These are phyloP conservation scores for Leptinotarsa peninsularis DNA, from an alignment of 2,888 invertebrate species.

Conservation along the genomic window DNA sequence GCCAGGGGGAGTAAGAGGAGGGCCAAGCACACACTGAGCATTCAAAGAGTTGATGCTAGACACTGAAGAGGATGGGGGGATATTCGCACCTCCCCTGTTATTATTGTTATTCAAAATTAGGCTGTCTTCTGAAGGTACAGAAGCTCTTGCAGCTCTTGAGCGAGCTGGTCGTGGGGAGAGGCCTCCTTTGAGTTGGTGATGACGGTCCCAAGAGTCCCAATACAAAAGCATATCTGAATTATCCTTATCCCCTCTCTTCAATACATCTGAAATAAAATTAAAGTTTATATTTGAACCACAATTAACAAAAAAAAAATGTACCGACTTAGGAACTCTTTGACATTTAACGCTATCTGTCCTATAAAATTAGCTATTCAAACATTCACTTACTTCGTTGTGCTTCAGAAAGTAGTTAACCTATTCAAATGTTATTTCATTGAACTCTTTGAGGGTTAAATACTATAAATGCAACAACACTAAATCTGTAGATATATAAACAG, in stretches of 20 bases:
- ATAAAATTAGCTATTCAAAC: too few relatives aligned
- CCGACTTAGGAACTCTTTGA: neutral
- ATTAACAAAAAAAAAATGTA: neutral
- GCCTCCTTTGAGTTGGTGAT: slow-evolving; percentile 64
- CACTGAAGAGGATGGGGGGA: slow-evolving; percentile 69
- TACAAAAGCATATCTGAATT: slow-evolving; percentile 77
- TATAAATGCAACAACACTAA: too few relatives aligned
- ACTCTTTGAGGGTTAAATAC: too few relatives aligned
- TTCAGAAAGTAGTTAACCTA: too few relatives aligned
- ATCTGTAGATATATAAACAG: too few relatives aligned
- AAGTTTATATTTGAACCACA: neutral
- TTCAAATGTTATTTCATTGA: too few relatives aligned
- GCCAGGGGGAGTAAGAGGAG: slow-evolving; percentile 61
- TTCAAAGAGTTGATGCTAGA: slow-evolving; percentile 68
- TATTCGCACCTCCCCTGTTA: slow-evolving; percentile 60
- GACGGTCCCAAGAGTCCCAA: slow-evolving; percentile 92
- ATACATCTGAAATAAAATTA: slow-evolving; percentile 67
- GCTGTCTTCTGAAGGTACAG: slow-evolving; percentile 73
- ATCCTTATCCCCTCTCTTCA: slow-evolving; percentile 71
- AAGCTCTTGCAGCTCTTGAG: slow-evolving; percentile 68
- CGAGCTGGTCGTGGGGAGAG: slow-evolving; percentile 68
- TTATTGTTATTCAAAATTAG: slow-evolving; percentile 66
- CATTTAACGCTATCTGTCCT: neutral
- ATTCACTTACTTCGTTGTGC: too few relatives aligned
- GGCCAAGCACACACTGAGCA: slow-evolving; percentile 61